phyloP scores from a whole-genome alignment of 2,888 invertebrate genomes.

The Hirtodrosophila histrioides region DNA sequence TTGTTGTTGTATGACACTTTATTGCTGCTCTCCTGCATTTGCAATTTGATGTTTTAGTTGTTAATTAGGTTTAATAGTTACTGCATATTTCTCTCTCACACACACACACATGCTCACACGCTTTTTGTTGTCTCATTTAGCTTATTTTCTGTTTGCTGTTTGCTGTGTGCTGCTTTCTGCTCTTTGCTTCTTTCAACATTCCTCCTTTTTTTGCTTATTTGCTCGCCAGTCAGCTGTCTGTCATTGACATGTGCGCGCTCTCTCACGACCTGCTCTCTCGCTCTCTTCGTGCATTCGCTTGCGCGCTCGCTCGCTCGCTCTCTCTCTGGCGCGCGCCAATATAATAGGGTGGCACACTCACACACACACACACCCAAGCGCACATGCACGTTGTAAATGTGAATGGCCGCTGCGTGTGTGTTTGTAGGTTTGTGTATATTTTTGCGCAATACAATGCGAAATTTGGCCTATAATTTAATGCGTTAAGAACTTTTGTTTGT shows the following conservation, averaged over 20 bases:
- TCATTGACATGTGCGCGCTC: conserved; percentile 72
- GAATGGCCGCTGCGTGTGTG: conserved; percentile 51
- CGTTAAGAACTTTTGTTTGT: conserved; percentile 37
- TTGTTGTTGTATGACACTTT: conserved; percentile 14
- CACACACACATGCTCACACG: too few relatives aligned
- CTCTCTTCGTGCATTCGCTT: conserved; percentile 16
- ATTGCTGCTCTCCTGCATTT: conserved; percentile 8
- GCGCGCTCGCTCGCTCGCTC: conserved; percentile 8
- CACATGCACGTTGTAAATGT: conserved; percentile 48
- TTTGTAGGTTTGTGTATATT: conserved; percentile 43
- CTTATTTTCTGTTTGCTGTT: conserved; percentile 7
- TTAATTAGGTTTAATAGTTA: conserved; percentile 16
- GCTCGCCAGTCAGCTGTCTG: conserved; percentile 72
- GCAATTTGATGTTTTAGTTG: neutral
- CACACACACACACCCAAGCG: conserved; percentile 8
- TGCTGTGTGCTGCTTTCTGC: conserved; percentile 15
- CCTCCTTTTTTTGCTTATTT: conserved; percentile 32
- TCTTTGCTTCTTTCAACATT: neutral
- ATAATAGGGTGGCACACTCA: conserved; percentile 45
- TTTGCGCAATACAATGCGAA: conserved; percentile 47
- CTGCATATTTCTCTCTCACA: conserved; percentile 27
- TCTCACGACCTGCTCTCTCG: conserved; percentile 45
- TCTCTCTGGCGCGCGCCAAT: conserved; percentile 35
- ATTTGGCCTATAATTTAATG: conserved; percentile 51
- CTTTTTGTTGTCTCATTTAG: conserved; percentile 29